A percentile compares a stretch with the other conserved stretches of the same genome.
Conservation (phyloP, 2,888 invertebrate genomes). For the Sphinx pinastri region DNA sequence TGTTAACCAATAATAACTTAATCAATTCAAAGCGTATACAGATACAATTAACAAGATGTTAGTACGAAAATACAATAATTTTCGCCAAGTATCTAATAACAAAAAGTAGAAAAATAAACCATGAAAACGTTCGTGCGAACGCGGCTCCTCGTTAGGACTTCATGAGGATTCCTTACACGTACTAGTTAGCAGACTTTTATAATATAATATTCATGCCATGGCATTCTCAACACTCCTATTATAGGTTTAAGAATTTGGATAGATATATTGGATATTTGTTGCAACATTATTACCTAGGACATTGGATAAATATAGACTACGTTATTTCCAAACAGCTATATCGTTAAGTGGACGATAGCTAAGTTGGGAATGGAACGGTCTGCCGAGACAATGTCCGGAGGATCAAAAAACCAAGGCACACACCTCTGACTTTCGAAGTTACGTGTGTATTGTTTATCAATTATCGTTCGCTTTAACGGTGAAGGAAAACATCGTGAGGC, state of each 20-base stretch:
- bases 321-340: too few species aligned
- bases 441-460: too few species aligned
- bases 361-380: too few species aligned
- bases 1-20: background rate
- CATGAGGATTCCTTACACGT: constrained; percentile 5
- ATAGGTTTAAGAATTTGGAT: background rate
- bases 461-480: too few species aligned
- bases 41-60: too few species aligned
- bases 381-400: too few species aligned
- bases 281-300: background rate
- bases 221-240: background rate
- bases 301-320: background rate
- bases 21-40: background rate
- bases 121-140: background rate
- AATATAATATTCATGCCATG: background rate
- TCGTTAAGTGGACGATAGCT: too few species aligned
- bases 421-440: too few species aligned
- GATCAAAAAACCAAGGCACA: too few species aligned
- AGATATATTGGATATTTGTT: too few species aligned
- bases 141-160: background rate
- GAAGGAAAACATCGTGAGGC: too few species aligned
- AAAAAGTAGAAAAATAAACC: background rate
- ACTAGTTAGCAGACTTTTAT: background rate
- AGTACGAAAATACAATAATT: too few species aligned
- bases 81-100: background rate